phyloP scores from a whole-genome alignment of 2,888 invertebrate genomes.

The Tortrix viridana region DNA sequence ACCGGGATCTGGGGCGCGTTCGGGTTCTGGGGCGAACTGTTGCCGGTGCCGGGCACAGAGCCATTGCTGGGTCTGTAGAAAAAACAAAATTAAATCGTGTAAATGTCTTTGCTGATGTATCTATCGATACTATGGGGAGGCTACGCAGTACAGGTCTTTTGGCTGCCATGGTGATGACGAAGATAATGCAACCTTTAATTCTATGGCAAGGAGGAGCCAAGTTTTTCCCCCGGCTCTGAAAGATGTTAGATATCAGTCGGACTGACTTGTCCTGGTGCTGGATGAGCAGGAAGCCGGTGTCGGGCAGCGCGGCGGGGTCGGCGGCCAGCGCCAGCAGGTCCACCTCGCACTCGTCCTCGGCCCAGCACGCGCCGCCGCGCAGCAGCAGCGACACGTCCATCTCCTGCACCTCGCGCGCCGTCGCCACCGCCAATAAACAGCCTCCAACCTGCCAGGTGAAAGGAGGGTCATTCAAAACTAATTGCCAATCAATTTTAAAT shows the following conservation, averaged over 20 bases:
- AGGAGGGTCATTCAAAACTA: too few species aligned
- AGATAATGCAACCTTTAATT: too few species aligned
- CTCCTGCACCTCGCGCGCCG: conserved; percentile 98
- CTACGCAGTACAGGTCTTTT: too few species aligned
- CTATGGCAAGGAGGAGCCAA: too few species aligned
- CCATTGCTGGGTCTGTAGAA: conserved; percentile 63
- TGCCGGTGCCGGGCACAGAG: conserved; percentile 75
- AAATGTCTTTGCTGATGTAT: neutral
- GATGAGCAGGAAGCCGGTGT: conserved; percentile 95
- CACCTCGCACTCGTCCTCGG: conserved; percentile 98
- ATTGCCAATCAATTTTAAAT: too few species aligned
- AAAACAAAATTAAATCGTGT: neutral
- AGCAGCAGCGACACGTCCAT: conserved; percentile 97
- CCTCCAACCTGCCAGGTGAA: conserved; percentile 85
- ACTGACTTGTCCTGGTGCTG: conserved; percentile 86
- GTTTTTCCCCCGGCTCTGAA: too few species aligned
- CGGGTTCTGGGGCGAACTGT: conserved; percentile 82
- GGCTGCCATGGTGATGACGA: too few species aligned
- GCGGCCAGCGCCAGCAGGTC: conserved; percentile 94
- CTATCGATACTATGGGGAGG: too few species aligned
- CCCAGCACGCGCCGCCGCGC: conserved; percentile 95
- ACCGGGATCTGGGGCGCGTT: conserved; percentile 88
- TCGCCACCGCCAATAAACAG: conserved; percentile 95
- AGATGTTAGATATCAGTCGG: too few species aligned
- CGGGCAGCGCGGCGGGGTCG: conserved; percentile 89